phyloP scores from a whole-genome alignment of 1,140 invertebrate species.

The Aphidius gifuensis region DNA sequence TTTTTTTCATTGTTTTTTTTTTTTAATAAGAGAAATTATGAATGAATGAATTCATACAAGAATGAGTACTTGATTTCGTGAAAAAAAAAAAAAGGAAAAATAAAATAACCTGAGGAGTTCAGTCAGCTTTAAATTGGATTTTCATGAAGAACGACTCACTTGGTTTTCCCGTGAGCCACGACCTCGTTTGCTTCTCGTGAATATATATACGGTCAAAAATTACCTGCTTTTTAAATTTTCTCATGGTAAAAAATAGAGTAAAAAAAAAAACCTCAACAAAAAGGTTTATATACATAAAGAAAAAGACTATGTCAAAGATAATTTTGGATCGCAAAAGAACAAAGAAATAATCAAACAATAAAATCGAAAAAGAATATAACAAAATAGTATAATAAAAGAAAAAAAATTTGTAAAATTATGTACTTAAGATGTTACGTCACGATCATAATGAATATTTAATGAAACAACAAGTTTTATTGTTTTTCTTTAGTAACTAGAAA shows the following conservation, averaged over 20 bases:
- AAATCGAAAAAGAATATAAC: conserved; percentile 5
- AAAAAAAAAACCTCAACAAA: not conserved
- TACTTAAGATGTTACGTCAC: too few species aligned
- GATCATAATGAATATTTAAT: too few species aligned
- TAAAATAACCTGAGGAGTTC: not conserved
- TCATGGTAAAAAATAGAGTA: conserved; percentile 1
- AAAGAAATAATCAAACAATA: not conserved
- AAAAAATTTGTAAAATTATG: too few species aligned
- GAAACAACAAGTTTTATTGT: too few species aligned
- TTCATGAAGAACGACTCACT: conserved; percentile 29
- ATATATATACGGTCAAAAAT: conserved; percentile 11
- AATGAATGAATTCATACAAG: not conserved
- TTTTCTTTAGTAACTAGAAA: too few species aligned
- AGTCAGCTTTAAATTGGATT: conserved; percentile 26
- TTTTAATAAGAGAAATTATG: not conserved
- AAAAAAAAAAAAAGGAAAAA: conserved; percentile 15
- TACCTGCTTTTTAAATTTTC: conserved; percentile 13
- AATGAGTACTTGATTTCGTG: not conserved
- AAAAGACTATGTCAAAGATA: too few species aligned
- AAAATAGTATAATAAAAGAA: not conserved
- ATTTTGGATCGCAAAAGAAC: not conserved
- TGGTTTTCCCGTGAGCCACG: conserved; percentile 20
- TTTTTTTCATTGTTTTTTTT: not conserved
- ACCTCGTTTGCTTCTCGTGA: conserved; percentile 19
- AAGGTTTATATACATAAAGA: not conserved